A percentile compares a stretch with the other conserved stretches of the same genome.
Evolutionary conservation across 2,113 vertebrate species (phyloP).

Genomic region (Tetrax tetrax): DNA sequence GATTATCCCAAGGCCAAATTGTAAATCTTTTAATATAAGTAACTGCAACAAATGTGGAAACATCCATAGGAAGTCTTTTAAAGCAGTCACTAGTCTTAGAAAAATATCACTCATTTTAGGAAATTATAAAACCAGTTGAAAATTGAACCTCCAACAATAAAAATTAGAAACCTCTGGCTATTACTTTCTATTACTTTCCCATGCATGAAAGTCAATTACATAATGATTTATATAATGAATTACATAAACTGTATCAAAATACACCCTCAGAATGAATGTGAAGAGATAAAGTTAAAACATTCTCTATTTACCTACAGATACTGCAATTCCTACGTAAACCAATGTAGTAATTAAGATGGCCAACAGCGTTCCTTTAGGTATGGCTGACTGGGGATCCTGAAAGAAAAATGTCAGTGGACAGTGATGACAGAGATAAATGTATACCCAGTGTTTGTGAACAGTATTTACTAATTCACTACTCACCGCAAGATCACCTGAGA

Average conservation of each 20-base stretch:
- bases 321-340: slow-evolving; percentile 91
- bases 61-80: not conserved
- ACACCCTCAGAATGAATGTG: not conserved
- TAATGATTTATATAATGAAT: not conserved
- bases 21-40: not conserved
- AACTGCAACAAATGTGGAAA: not conserved
- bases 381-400: slow-evolving; percentile 96
- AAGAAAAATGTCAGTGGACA: slow-evolving; percentile 52
- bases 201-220: not conserved
- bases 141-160: not conserved
- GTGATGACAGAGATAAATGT: not conserved
- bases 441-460: not conserved
- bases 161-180: not conserved
- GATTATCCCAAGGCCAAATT: not conserved
- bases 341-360: slow-evolving; percentile 95
- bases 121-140: not conserved
- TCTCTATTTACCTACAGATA: slow-evolving; percentile 87
- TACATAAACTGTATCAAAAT: not conserved
- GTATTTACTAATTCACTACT: slow-evolving; percentile 63
- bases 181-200: not conserved
- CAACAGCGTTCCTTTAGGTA: slow-evolving; percentile 93
- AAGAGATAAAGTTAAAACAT: not conserved
- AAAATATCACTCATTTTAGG: not conserved
- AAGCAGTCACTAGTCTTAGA: not conserved
- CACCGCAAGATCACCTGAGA: slow-evolving; percentile 97